Evolutionary conservation across 2,113 vertebrate species (phyloP), one percentile per base, ranked within the genome.

Genomic region (Lampris incognitus): DNA sequence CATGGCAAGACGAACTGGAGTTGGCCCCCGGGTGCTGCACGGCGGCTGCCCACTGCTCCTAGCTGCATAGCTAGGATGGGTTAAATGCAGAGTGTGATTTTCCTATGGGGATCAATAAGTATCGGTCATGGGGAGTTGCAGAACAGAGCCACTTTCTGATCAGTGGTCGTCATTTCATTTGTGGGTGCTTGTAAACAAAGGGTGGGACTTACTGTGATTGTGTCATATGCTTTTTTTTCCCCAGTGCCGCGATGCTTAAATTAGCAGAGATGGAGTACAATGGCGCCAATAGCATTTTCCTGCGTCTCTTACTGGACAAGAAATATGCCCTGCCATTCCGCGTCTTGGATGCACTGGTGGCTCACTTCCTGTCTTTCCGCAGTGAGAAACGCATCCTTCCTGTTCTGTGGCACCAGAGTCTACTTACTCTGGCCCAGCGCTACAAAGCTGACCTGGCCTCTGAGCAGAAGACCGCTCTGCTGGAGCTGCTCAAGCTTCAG

Each of bases 281-380:
- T 0, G 97, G 98, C 0, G 97, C 98, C 88, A 99, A 96, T 93
- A 99, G 98, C 91, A 97, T 99, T 89, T 99, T 99, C 92, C 95
- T 99, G 50, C 95, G 98, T 0, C 94, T 99, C 58, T 83, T 99
- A 82, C 94, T 99, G 0, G 98, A 99, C 87, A 99, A 99, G 92
- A 98, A 97, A 6, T 99, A 99, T 0, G 98, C 98, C 0, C 94
- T 99, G 93, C 98, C 98, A 56, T 99, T 98, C 96, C 96, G 98
- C 0, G 98, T 99, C 66, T 93, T 99, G 1, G 98, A 99, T 1
- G 97, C 97, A n/a, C 92, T 99, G 46, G 95, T 97, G 66, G 97
- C 96, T 65, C 98, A 99, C 90, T 99, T 99, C 93, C 93, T 99
- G 90, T 92, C 94, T 1, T 99, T 99, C 93, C 96, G 95, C 67